Conservation (phyloP, 2,888 invertebrate species). For the Oxystoma pomonae region DNA sequence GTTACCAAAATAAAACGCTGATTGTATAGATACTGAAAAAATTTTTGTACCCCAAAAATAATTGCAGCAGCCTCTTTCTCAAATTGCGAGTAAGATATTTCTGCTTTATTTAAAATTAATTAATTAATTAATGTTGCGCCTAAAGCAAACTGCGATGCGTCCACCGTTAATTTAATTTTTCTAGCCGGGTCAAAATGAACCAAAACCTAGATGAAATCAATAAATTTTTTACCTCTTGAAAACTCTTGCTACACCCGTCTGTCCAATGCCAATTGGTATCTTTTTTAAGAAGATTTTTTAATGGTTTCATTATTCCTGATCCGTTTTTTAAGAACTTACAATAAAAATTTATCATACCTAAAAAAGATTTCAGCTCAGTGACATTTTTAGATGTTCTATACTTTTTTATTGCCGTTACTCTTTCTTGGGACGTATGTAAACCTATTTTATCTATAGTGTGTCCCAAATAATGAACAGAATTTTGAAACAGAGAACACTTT, state of each 20-base stretch:
- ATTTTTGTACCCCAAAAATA: conserved; percentile 6
- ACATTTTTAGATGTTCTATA: conserved; percentile 16
- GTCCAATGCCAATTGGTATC: conserved; percentile 1
- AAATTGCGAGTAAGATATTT: conserved; percentile 10
- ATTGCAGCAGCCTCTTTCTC: conserved; percentile 4
- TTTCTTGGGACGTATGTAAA: conserved; percentile 24
- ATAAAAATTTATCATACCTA: conserved; percentile 38
- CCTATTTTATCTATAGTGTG: conserved; percentile 27
- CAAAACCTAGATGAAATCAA: conserved; percentile 28
- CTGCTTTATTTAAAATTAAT: conserved; percentile 9
- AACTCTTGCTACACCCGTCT: not conserved
- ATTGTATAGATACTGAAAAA: conserved; percentile 7
- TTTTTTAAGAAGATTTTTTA: not conserved
- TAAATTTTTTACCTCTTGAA: not conserved
- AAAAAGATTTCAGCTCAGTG: conserved; percentile 31
- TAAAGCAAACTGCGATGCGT: not conserved
- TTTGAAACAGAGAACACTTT: conserved; percentile 30
- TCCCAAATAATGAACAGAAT: conserved; percentile 26
- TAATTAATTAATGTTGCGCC: conserved; percentile 4
- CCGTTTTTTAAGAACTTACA: conserved; percentile 28
- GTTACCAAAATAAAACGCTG: conserved; percentile 1
- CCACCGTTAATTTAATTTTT: not conserved
- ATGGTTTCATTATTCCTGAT: not conserved
- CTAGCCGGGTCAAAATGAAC: not conserved
- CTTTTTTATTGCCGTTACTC: conserved; percentile 25